Conservation (phyloP, 2,888 invertebrate genomes). For the Rutpela maculata region DNA sequence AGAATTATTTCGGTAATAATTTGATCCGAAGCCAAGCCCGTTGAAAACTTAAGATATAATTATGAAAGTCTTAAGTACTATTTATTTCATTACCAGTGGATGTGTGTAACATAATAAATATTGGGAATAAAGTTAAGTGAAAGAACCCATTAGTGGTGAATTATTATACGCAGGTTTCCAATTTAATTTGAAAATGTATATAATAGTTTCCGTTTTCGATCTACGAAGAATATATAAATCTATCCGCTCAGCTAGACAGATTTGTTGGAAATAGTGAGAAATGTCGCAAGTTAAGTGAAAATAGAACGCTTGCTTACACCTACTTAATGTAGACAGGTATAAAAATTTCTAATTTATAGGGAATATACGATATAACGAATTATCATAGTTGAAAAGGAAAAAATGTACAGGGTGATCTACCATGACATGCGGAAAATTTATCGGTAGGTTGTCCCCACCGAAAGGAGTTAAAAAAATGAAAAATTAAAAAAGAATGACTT, state of each 20-base stretch:
- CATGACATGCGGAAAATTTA: too few relatives aligned
- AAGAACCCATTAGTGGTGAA: conserved; percentile 59
- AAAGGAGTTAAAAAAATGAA: too few relatives aligned
- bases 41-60: conserved; percentile 42
- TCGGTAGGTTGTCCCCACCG: too few relatives aligned
- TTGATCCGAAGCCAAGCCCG: conserved; percentile 39
- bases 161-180: conserved; percentile 59
- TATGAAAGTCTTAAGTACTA: conserved; percentile 41
- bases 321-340: background rate
- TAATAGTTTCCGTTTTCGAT: conserved; percentile 59
- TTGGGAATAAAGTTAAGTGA: conserved; percentile 53
- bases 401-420: too few relatives aligned
- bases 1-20: conserved; percentile 38
- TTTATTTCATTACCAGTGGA: conserved; percentile 37
- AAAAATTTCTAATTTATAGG: background rate
- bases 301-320: conserved; percentile 22
- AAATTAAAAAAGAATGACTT: too few relatives aligned
- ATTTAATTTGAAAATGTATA: conserved; percentile 58
- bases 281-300: background rate
- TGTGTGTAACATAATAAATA: conserved; percentile 52
- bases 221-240: conserved; percentile 62
- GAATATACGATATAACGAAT: too few relatives aligned
- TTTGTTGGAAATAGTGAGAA: conserved; percentile 24
- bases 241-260: conserved; percentile 41
- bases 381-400: too few relatives aligned